Conservation (phyloP, 2,113 vertebrate genomes). For the Pagrus major region DNA sequence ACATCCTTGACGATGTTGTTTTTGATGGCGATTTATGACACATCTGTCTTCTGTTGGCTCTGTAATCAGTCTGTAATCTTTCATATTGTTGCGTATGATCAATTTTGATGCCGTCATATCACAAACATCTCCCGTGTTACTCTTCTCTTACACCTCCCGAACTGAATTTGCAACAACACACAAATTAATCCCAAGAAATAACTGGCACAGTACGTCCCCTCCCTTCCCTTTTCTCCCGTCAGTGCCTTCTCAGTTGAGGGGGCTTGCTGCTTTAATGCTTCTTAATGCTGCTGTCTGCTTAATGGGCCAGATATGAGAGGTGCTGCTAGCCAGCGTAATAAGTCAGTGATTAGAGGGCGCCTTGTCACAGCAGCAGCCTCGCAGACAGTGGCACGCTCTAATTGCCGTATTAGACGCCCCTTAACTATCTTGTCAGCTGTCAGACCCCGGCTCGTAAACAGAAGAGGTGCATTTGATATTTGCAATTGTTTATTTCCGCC, state of each 20-base stretch:
- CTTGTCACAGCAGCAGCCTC: conserved; percentile 88
- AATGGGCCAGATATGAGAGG: conserved; percentile 88
- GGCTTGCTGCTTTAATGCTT: conserved; percentile 74
- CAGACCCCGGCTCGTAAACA: conserved; percentile 77
- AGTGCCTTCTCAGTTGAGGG: conserved; percentile 61
- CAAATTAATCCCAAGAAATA: conserved; percentile 62
- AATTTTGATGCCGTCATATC: conserved; percentile 39
- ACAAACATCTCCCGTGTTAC: conserved; percentile 41
- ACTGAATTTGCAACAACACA: conserved; percentile 45
- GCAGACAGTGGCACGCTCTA: conserved; percentile 88
- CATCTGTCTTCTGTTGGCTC: conserved; percentile 16
- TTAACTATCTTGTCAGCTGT: conserved; percentile 86
- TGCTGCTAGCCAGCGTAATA: conserved; percentile 88
- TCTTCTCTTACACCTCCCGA: conserved; percentile 23
- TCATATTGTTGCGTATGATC: conserved; percentile 30
- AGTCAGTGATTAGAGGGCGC: conserved; percentile 88
- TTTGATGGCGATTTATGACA: conserved; percentile 48
- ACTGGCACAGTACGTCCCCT: conserved; percentile 48
- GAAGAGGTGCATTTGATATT: conserved; percentile 78
- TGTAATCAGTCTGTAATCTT: conserved; percentile 43
- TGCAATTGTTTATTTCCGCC: conserved; percentile 77
- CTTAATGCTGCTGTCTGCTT: conserved; percentile 86
- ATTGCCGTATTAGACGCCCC: conserved; percentile 87
- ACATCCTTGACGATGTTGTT: conserved; percentile 30
- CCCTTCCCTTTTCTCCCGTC: conserved; percentile 51